Base-by-base conservation (phyloP, 2,113 vertebrate genomes). In the Microcebus murinus region DNA sequence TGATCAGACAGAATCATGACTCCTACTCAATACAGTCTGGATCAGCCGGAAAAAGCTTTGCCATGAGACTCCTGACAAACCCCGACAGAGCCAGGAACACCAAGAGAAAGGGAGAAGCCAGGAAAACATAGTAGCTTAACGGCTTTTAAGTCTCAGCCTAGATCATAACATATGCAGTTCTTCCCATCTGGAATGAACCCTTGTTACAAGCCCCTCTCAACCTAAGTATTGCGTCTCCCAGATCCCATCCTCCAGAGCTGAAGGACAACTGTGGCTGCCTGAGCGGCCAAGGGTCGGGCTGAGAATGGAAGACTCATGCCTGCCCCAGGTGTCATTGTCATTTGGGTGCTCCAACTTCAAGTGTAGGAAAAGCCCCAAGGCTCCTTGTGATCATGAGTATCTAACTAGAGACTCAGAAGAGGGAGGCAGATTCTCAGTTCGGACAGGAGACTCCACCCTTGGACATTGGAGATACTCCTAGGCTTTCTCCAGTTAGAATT, bases 321-420 rank as follows among this genome's bases (percentile, higher is more conserved):
- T 25, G n/a, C 27, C 7, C 14, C 12, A 17, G 8, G 6, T 1
- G 27, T 65, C 15, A 2, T 12, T 42, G 8, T 25, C 21, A 6
- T 71, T 61, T 5, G 1, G n/a, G 36, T 9, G 27, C 15, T 50
- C 68, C 8, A 48, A 25, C 14, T 50, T 65, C 45, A 74, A 36
- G 15, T 4, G 6, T 21, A 25, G 45, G 9, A 3, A 27, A 45
- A 67, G 23, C 36, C 36, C 9, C 3, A 15, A 8, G 5, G n/a
- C 2, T 57, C 36, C 68, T 76, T 34, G 23, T 27, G 23, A 65
- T 45, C 29, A 10, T 21, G n/a, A 34, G 3, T 0, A 13, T 39
- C 25, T 29, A 3, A 88, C 11, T 39, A 45, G 1, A 45, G 8
- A 36, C 10, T 31, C 9, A 17, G 67, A 39, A 71, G 29, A 77